These are phyloP conservation scores for Corythaeola cristata DNA, from an alignment of 2,113 vertebrate species.

Conservation along the genomic window DNA sequence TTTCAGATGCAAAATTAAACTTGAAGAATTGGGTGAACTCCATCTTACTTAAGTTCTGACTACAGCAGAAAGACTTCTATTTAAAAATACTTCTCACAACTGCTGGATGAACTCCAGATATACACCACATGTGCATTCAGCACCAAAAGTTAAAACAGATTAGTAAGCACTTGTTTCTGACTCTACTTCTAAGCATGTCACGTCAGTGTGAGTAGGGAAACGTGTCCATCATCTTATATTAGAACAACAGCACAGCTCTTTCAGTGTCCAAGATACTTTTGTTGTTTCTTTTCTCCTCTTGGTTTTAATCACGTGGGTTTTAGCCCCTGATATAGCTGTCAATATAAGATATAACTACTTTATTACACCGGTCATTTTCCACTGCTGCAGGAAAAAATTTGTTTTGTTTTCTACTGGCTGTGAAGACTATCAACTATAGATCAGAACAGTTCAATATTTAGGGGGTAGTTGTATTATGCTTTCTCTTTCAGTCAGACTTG, in stretches of 20 bases:
- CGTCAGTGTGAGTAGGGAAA: not conserved
- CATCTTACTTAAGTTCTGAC: not conserved
- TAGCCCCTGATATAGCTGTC: not conserved
- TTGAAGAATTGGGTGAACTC: not conserved
- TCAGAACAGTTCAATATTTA: not conserved
- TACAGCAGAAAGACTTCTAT: not conserved
- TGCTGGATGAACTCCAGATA: not conserved
- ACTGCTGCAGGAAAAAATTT: not conserved
- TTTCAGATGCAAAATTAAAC: not conserved
- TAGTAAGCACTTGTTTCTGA: not conserved
- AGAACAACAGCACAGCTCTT: not conserved
- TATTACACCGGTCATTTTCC: not conserved
- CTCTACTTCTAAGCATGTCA: not conserved
- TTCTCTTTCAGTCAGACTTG: not conserved
- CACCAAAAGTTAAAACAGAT: not conserved
- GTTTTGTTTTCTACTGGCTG: not conserved
- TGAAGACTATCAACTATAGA: not conserved
- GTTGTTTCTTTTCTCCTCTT: not conserved
- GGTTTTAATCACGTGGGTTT: not conserved
- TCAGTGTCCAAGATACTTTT: not conserved
- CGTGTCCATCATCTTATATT: not conserved
- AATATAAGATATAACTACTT: not conserved
- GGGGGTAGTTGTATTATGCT: not conserved
- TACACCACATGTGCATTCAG: not conserved
- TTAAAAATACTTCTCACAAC: not conserved